These are phyloP conservation scores for Exaiptasia diaphana DNA, from an alignment of 64 coral and sea anemone genomes.

Conservation along the genomic window DNA sequence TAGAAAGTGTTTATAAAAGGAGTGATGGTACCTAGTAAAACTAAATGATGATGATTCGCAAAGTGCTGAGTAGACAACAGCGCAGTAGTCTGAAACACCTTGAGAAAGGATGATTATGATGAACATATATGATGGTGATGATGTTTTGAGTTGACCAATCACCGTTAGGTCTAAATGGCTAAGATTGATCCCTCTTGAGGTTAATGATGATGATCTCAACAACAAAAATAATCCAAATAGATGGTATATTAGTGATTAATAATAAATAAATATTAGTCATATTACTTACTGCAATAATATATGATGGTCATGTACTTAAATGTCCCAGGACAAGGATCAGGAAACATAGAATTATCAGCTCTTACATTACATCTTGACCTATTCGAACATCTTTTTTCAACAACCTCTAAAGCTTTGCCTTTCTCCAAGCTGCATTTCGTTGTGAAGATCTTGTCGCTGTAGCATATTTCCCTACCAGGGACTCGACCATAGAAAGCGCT, in stretches of 20 bases:
- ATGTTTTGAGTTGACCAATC: too few relatives aligned
- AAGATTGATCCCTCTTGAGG: too few relatives aligned
- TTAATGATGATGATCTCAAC: too few relatives aligned
- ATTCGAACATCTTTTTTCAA: slow-evolving; percentile 41
- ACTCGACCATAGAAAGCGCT: slow-evolving; percentile 70
- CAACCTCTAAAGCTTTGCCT: slow-evolving; percentile 2
- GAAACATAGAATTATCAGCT: slow-evolving; percentile 36
- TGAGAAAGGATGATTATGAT: too few relatives aligned
- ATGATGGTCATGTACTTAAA: slow-evolving; percentile 84
- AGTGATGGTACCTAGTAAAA: not conserved
- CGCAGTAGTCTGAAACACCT: too few relatives aligned
- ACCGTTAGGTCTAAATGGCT: too few relatives aligned
- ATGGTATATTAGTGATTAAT: too few relatives aligned
- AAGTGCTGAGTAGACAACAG: too few relatives aligned
- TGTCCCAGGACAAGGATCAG: slow-evolving; percentile 74
- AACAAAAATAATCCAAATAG: too few relatives aligned
- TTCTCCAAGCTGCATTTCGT: slow-evolving; percentile 21
- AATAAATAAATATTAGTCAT: too few relatives aligned
- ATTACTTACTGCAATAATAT: slow-evolving; percentile 76
- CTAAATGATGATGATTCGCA: not conserved
- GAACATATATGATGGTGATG: too few relatives aligned
- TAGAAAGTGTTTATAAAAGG: not conserved
- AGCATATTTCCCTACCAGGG: slow-evolving; percentile 68
- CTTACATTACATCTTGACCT: slow-evolving; percentile 55
- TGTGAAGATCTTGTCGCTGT: slow-evolving; percentile 47